Percentiles rank a stretch among this genome's conserved stretches.
Evolutionary conservation across 2,797 vertebrate genomes (phyloP).

Genomic region (Crocidura indochinensis): DNA sequence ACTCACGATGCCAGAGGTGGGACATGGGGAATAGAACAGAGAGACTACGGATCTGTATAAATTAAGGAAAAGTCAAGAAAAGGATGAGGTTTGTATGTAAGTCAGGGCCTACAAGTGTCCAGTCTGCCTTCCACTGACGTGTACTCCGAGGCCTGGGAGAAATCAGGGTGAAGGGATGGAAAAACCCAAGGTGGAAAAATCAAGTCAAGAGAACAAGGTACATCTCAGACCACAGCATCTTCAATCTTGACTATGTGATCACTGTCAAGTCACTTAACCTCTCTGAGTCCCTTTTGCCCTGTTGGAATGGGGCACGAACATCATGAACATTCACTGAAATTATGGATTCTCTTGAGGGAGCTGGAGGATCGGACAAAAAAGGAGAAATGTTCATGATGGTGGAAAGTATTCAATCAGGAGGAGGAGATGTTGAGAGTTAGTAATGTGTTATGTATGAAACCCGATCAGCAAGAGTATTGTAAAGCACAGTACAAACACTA

Average conservation of each 20-base stretch:
- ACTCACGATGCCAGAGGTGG: background rate
- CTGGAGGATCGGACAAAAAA: no score
- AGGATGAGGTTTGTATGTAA: rapidly evolving
- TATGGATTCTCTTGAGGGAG: no score
- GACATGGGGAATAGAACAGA: background rate
- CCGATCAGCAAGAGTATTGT: no score
- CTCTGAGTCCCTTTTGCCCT: constrained; percentile 34
- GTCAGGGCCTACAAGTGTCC: no score
- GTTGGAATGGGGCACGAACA: background rate
- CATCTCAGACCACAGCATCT: background rate
- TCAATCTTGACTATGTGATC: constrained; percentile 8
- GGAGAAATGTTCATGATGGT: no score
- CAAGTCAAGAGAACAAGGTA: background rate
- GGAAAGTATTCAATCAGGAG: no score
- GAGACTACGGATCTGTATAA: background rate
- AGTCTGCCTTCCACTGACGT: constrained; percentile 1
- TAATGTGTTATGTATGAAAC: no score
- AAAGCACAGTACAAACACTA: no score
- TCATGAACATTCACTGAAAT: no score
- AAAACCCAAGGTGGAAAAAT: background rate
- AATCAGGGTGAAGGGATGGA: background rate
- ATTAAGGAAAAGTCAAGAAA: constrained; percentile 1
- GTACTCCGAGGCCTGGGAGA: background rate
- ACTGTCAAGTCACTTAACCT: background rate
- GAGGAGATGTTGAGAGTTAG: no score